Base-by-base conservation (phyloP, 2,113 vertebrate species). In the Amphiprion percula region DNA sequence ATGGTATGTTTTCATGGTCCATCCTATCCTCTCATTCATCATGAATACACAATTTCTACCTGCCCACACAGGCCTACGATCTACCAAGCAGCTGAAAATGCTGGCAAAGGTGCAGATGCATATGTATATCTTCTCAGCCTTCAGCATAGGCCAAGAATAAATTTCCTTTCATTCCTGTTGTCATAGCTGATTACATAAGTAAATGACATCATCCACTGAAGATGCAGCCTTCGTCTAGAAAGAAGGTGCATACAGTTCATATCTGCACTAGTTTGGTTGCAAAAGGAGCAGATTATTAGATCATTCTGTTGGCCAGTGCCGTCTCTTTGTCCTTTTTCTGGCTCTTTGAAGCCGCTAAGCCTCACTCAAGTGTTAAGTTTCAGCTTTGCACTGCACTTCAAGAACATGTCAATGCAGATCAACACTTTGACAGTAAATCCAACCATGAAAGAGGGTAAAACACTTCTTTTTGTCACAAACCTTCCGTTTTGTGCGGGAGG, bases 371-470 rank as follows among this genome's bases (percentile, higher is more conserved):
- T 82, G 82, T 85, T 69, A 64, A 77, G 82, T 87, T 85, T 82
- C 84, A 84, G 81, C 74, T 76, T 83, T 76, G 58, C 80, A 50
- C 4, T 33, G 82, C 56, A 82, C 80, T 85, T 88, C 84, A 84
- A 66, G 79, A 86, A 75, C 85, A 68, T 52, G 88, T 90, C 85
- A 83, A 77, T 74, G 87, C 66, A 77, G 77, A 87, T 88, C 85
- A 87, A 58, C 65, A 79, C 79, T 88, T 64, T 84, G 84, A 87
- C 85, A 87, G 87, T 83, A 84, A 89, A 87, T 76, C 68, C 58
- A n/a, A 77, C 68, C 74, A 71, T 86, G 83, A 84, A 87, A 72
- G 44, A 41, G 14, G 55, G 14, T 37, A 44, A 64, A 73, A 79
- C 62, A 44, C 79, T 83, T 66, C 9, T 62, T 60, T 77, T 44